Base-by-base conservation (phyloP, 2,113 vertebrate species). In the Corynorhinus townsendii region DNA sequence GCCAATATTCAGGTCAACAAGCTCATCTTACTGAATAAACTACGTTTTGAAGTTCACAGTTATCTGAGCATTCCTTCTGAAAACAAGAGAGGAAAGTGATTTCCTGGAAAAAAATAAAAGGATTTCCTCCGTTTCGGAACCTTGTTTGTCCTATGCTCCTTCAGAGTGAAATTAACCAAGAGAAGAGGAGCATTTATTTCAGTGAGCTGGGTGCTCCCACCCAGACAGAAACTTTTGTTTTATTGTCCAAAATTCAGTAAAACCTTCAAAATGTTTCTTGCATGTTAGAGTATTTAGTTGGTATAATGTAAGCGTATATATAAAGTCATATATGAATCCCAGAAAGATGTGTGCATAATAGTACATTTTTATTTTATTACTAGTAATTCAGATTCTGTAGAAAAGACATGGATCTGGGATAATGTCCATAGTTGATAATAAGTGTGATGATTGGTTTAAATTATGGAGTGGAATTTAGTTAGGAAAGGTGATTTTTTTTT, bases 11-110 rank as follows among this genome's bases (percentile, higher is more conserved):
- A 81, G 82, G 43, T 52, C 56, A 12, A 5, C 83, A 75, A 85
- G 89, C 68, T 96, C 71, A 28, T 90, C 59, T 93, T 96, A 80
- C 90, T 81, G 89, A 97, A 76, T 75, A 84, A 89, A 79, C 77
- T 49, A 38, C 6, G 0, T 89, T 64, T 90, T 30, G 26, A 28
- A 40, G 43, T 90, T 93, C 85, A 81, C 77, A 86, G 86, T 86
- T 81, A 68, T 73, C 90, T 45, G 85, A 90, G 85, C 75, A 93
- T 97, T 76, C 90, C 90, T 95, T 69, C 82, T 83, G 73, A 90
- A 95, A 93, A 96, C 86, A 88, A 38, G 20, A 87, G 87, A 83
- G 19, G 20, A 87, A 90, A 83, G 24, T 40, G n/a, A 43, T 77
- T 94, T 66, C 1, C 12, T 62, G 9, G 82, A 3, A 35, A 14